phyloP scores from a whole-genome alignment of 2,888 invertebrate species.

The Drosophila histrio region DNA sequence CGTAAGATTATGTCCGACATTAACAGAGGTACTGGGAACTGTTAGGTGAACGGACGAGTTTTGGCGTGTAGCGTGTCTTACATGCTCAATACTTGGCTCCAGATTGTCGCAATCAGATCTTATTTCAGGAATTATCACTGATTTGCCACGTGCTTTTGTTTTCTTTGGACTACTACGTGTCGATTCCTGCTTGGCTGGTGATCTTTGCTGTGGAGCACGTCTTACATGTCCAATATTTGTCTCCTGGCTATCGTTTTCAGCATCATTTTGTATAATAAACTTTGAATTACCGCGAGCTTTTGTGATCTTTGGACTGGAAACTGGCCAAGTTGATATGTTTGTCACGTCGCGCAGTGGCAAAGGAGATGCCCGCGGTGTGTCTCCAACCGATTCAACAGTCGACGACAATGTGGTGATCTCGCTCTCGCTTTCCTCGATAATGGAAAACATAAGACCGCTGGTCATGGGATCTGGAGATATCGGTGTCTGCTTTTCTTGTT shows the following conservation, averaged over 20 bases:
- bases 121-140: not conserved
- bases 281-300: not conserved
- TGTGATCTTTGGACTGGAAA: not conserved
- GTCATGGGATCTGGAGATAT: not conserved
- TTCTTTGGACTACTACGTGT: not conserved
- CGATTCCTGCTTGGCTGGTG: not conserved
- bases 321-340: not conserved
- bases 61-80: not conserved
- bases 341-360: constrained; percentile 30
- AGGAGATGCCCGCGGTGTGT: not conserved
- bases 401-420: constrained; percentile 11
- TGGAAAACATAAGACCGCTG: constrained; percentile 15
- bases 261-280: not conserved
- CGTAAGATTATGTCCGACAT: not conserved
- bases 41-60: not conserved
- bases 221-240: not conserved
- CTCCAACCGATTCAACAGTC: not conserved
- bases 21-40: not conserved
- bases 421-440: constrained; percentile 35
- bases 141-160: not conserved
- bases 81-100: constrained; percentile 17
- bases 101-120: not conserved
- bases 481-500: not conserved
- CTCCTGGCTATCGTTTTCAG: not conserved
- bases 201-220: not conserved